Conservation (phyloP, 2,797 vertebrate genomes). For the Tympanoctomys barrerae region DNA sequence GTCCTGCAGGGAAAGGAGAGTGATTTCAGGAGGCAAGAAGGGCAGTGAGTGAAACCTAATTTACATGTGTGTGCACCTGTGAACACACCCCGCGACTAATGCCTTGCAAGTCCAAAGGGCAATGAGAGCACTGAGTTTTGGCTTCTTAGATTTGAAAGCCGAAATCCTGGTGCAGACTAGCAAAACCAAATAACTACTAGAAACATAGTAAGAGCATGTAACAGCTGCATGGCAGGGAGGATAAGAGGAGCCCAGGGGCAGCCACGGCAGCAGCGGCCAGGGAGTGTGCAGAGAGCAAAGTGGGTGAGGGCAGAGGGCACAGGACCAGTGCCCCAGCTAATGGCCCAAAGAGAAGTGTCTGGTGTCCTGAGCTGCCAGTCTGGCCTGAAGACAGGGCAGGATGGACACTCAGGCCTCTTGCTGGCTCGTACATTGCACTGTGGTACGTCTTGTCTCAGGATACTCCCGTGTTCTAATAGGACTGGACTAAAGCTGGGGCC, state of each 20-base stretch:
- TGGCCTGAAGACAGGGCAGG: neutral
- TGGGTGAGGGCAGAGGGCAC: neutral
- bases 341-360: neutral
- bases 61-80: no score
- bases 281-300: neutral
- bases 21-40: neutral
- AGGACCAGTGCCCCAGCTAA: neutral
- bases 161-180: neutral
- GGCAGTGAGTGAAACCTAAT: neutral
- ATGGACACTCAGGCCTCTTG: neutral
- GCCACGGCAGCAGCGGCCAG: neutral
- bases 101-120: neutral
- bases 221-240: neutral
- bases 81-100: neutral
- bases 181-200: neutral
- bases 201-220: neutral
- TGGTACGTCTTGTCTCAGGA: no score
- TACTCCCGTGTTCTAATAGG: neutral
- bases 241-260: no score
- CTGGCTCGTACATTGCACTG: neutral
- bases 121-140: neutral
- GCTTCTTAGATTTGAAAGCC: neutral
- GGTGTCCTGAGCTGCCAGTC: neutral
- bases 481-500: neutral
- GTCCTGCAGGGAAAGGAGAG: neutral